These are phyloP conservation scores for Porites divaricata DNA, from an alignment of 92 coral and sea anemone species.

Conservation along the genomic window DNA sequence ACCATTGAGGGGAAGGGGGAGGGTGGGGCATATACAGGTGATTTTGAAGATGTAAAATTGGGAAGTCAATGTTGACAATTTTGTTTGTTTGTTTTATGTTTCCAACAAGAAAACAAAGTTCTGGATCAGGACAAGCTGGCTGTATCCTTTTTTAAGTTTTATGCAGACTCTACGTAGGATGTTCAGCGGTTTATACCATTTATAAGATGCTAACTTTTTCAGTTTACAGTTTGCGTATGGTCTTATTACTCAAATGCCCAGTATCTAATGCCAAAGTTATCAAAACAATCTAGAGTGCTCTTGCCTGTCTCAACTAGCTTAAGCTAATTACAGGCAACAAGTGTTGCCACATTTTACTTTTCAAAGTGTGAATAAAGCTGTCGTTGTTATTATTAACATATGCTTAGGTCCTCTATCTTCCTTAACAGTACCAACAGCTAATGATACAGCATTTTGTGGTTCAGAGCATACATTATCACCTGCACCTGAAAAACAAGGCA, in stretches of 20 bases:
- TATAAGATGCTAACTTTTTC: too few relatives aligned
- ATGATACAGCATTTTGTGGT: conserved; percentile 76
- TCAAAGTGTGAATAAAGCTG: too few relatives aligned
- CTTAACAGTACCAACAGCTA: conserved; percentile 62
- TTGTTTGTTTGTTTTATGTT: background rate
- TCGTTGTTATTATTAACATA: background rate
- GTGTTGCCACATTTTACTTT: too few relatives aligned
- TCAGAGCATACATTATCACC: conserved; percentile 65
- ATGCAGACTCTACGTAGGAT: too few relatives aligned
- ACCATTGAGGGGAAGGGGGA: too few relatives aligned
- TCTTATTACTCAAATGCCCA: background rate
- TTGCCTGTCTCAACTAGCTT: too few relatives aligned
- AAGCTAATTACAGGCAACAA: too few relatives aligned
- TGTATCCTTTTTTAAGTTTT: conserved; percentile 43
- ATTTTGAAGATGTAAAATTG: background rate
- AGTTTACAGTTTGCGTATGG: background rate
- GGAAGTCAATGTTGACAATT: background rate
- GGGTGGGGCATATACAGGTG: too few relatives aligned
- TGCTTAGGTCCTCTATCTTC: background rate
- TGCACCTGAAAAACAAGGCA: conserved; percentile 44
- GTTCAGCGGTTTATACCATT: too few relatives aligned
- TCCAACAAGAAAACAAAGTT: conserved; percentile 22
- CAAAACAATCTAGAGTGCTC: too few relatives aligned
- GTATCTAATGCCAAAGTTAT: too few relatives aligned
- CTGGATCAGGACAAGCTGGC: conserved; percentile 40